Conservation (phyloP, 2,113 vertebrate species). For the Sceloporus undulatus region DNA sequence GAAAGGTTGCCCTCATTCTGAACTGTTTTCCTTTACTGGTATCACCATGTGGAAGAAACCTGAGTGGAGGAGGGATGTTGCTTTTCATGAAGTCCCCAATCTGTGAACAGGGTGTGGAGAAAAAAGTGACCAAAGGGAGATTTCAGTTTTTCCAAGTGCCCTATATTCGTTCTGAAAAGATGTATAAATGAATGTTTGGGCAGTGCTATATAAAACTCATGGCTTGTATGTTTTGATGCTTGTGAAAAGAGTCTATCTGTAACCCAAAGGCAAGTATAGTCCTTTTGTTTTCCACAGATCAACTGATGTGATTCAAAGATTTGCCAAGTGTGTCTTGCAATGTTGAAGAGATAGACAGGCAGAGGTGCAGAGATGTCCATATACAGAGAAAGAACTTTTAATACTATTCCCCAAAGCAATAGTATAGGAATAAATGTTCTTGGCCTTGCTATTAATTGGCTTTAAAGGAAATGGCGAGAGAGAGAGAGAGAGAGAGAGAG, state of each 20-base stretch:
- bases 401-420: background rate
- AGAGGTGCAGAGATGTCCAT: background rate
- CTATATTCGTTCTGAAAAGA: slow-evolving; percentile 1
- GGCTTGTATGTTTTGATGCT: background rate
- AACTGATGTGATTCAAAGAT: background rate
- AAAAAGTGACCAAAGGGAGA: too few species aligned
- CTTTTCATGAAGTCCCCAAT: background rate
- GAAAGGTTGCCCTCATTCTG: background rate
- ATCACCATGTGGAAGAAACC: background rate
- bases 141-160: background rate
- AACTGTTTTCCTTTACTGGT: background rate
- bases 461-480: slow-evolving; percentile 5
- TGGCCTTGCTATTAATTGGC: slow-evolving; percentile 14
- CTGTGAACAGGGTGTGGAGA: background rate
- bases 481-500: slow-evolving; percentile 11
- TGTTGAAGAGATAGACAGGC: background rate
- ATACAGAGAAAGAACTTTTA: background rate
- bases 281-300: background rate
- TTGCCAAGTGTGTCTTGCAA: background rate
- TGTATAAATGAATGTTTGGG: background rate
- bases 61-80: background rate
- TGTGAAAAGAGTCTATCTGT: background rate
- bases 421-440: background rate
- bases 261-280: background rate
- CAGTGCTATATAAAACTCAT: background rate